A percentile compares a stretch with the other conserved stretches of the same genome.
phyloP scores from a whole-genome alignment of 64 coral and sea anemone genomes.

The Pocillopora damicornis region DNA sequence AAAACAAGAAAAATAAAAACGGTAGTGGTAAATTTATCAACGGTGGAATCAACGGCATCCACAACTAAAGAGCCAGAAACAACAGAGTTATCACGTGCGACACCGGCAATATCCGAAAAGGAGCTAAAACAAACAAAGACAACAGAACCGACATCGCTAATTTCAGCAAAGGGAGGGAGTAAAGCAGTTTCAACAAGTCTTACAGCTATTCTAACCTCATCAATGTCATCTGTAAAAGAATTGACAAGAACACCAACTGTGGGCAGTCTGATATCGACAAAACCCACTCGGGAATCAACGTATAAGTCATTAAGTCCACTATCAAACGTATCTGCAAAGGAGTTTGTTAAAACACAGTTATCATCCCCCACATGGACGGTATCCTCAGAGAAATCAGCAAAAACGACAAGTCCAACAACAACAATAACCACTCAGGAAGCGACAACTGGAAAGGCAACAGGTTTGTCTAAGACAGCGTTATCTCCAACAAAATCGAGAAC shows the following conservation, averaged over 20 bases:
- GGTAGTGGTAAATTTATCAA: not conserved
- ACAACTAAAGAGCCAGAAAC: not conserved
- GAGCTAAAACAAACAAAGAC: not conserved
- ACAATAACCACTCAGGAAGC: conserved; percentile 9
- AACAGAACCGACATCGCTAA: not conserved
- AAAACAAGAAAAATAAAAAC: not conserved
- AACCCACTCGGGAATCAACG: no score
- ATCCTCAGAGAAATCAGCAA: not conserved
- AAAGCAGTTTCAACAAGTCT: not conserved
- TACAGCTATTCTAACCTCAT: not conserved
- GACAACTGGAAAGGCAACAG: not conserved
- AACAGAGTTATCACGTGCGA: not conserved
- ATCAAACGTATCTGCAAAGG: no score
- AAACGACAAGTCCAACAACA: conserved; percentile 7
- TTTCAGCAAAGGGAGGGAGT: not conserved
- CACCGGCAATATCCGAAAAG: conserved; percentile 11
- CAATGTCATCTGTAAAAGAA: not conserved
- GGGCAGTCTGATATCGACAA: no score
- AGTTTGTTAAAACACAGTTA: no score
- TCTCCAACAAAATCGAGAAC: not conserved
- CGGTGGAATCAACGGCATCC: not conserved
- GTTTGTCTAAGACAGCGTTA: not conserved
- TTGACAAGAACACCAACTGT: not conserved
- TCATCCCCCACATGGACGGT: no score
- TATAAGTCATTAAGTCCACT: no score